Evolutionary conservation across 1,140 invertebrate genomes (phyloP), one percentile per base, ranked within the genome.

Genomic region (Dinoponera quadriceps): DNA sequence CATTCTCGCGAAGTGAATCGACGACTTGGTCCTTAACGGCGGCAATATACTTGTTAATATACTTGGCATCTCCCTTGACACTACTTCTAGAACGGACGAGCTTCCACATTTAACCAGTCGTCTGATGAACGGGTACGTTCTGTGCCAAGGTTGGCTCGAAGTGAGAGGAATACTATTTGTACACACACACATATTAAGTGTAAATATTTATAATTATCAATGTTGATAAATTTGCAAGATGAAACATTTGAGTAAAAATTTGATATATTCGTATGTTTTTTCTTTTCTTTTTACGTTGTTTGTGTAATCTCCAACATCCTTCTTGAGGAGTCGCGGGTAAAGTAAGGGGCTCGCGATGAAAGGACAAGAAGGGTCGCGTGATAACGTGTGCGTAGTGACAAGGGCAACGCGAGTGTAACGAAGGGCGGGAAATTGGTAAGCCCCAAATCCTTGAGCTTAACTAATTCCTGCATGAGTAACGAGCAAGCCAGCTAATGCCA

Each of bases 391-490:
- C 59, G 81, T 68, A 78, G 83, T 80, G 88, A 90, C 86, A 87
- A 82, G 63, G 84, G 75, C 88, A 82, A 60, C 59, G 73, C 27
- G 49, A 55, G 27, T 59, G 48, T 54, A 62, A 82, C 82, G 80
- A 63, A 85, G 83, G 85, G 85, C 81, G 84, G 86, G 92, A 92
- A 90, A 93, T 93, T 92, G 91, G 91, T 92, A 91, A 93, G 92
- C 92, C 89, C 91, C 85, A 93, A 94, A 94, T 94, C 93, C 93
- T 93, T 89, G 89, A 93, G 92, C 93, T 93, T 93, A 92, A 93
- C 92, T 94, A 94, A 94, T 93, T 92, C 93, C 93, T 90, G 84
- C 91, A 93, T 94, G 93, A 93, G 88, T 92, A 93, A 94, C 91
- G 93, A 90, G 89, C 90, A 84, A 87, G 86, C 90, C 88, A 84